A percentile compares a stretch with the other conserved stretches of the same genome.
phyloP scores from a whole-genome alignment of 2,888 invertebrate genomes.

The Dryobotodes eremita region DNA sequence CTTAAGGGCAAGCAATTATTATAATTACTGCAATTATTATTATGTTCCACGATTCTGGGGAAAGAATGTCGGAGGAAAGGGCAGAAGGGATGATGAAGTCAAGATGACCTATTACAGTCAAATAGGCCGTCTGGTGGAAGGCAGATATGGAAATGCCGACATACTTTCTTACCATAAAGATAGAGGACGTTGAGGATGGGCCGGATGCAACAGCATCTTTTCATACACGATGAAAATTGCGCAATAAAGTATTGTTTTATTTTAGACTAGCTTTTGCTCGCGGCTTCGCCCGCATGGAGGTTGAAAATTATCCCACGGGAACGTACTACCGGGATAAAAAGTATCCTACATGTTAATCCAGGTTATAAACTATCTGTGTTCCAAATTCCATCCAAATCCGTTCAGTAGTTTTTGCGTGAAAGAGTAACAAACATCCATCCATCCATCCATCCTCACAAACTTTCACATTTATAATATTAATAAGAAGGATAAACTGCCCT shows the following conservation, averaged over 20 bases:
- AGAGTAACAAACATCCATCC: no score
- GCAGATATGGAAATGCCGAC: conserved; percentile 3
- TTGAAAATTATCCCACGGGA: no score
- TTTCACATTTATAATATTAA: no score
- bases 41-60: conserved; percentile 23
- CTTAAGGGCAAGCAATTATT: conserved; percentile 44
- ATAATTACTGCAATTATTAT: conserved; percentile 43
- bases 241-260: neutral
- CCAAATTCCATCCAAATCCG: no score
- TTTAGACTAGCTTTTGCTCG: no score
- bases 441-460: no score
- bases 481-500: no score
- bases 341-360: no score
- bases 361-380: no score
- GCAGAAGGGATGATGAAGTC: conserved; percentile 6
- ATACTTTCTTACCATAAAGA: conserved; percentile 3
- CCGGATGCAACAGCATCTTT: neutral
- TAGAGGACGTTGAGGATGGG: neutral
- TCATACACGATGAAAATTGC: neutral
- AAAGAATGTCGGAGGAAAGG: conserved; percentile 34
- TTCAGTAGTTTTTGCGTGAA: no score
- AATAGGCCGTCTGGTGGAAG: neutral
- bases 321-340: no score
- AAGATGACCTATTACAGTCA: conserved; percentile 4
- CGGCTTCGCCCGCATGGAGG: no score